Evolutionary conservation across 2,797 vertebrate species (phyloP).

Genomic region (Macropodus opercularis): DNA sequence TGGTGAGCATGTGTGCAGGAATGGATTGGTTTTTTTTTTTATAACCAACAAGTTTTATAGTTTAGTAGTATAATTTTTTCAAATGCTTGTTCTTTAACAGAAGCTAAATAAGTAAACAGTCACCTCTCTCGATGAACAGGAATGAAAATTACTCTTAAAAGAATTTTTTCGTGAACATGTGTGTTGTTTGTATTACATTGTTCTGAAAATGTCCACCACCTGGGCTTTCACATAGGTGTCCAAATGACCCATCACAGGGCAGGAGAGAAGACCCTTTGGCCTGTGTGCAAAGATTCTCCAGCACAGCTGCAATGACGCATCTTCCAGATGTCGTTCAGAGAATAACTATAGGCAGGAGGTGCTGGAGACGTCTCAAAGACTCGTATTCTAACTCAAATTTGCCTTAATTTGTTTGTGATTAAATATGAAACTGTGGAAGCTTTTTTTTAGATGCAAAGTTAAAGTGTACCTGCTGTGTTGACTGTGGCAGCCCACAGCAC

Average conservation of each 20-base stretch:
- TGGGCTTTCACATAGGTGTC: conserved; percentile 66
- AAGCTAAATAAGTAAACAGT: background rate
- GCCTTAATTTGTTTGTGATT: conserved; percentile 54
- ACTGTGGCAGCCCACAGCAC: background rate
- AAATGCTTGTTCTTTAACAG: background rate
- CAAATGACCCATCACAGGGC: conserved; percentile 62
- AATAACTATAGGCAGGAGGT: conserved; percentile 49
- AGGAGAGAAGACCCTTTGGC: conserved; percentile 75
- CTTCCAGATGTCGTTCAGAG: conserved; percentile 79
- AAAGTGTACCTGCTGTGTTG: conserved; percentile 12
- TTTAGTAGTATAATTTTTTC: conserved; percentile 24
- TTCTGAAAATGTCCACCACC: conserved; percentile 69
- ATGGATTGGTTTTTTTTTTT: conserved; percentile 21
- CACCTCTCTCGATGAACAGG: background rate
- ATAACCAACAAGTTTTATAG: conserved; percentile 16
- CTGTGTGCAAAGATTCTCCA: conserved; percentile 70
- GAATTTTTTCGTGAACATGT: conserved; percentile 21
- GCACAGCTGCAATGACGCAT: conserved; percentile 83
- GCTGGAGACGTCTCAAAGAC: conserved; percentile 48
- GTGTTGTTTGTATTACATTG: conserved; percentile 12
- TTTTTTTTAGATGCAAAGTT: conserved; percentile 32
- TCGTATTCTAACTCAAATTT: conserved; percentile 64
- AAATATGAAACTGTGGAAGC: conserved; percentile 66
- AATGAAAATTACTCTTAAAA: conserved; percentile 16
- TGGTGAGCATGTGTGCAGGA: conserved; percentile 19